Percentiles rank a stretch among this genome's conserved stretches.
Conservation (phyloP, 2,797 vertebrate genomes). For the Sebastes cheni region DNA sequence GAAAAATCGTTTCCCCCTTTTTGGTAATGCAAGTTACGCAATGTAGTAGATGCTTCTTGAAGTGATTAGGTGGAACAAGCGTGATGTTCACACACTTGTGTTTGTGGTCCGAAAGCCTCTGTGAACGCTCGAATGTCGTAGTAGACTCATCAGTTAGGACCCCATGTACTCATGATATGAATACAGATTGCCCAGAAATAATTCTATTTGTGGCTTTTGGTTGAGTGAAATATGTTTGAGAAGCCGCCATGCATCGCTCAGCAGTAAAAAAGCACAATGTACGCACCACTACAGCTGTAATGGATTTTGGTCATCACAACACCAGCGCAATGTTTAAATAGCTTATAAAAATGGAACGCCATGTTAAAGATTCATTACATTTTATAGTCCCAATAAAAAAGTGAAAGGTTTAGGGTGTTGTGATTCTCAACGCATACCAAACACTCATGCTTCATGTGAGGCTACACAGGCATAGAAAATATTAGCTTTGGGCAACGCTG, state of each 20-base stretch:
- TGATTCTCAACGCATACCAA: slow-evolving; percentile 37
- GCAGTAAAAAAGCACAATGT: slow-evolving; percentile 14
- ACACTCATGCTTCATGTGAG: slow-evolving; percentile 35
- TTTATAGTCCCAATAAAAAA: slow-evolving; percentile 70
- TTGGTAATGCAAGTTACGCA: neutral
- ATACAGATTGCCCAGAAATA: slow-evolving; percentile 46
- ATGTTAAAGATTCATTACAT: slow-evolving; percentile 66
- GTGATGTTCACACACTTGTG: slow-evolving; percentile 32
- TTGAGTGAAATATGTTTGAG: slow-evolving; percentile 35
- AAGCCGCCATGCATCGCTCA: slow-evolving; percentile 20
- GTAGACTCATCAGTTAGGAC: slow-evolving; percentile 37
- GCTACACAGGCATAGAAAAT: slow-evolving; percentile 31
- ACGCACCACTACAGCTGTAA: slow-evolving; percentile 37
- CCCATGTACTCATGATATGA: slow-evolving; percentile 30
- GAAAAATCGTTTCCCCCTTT: neutral
- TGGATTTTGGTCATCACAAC: slow-evolving; percentile 44
- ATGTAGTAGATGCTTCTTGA: slow-evolving; percentile 33
- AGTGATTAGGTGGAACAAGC: slow-evolving; percentile 36
- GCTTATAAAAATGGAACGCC: slow-evolving; percentile 43
- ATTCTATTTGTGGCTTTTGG: slow-evolving; percentile 59
- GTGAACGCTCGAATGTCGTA: slow-evolving; percentile 11
- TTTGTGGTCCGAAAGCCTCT: slow-evolving; percentile 41
- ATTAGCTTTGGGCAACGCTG: slow-evolving; percentile 33
- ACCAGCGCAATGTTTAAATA: slow-evolving; percentile 36
- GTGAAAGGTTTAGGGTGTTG: slow-evolving; percentile 52